Percentiles rank a stretch among this genome's conserved stretches.
Evolutionary conservation across 2,113 vertebrate genomes (phyloP).

Genomic region (Archilochus colubris): DNA sequence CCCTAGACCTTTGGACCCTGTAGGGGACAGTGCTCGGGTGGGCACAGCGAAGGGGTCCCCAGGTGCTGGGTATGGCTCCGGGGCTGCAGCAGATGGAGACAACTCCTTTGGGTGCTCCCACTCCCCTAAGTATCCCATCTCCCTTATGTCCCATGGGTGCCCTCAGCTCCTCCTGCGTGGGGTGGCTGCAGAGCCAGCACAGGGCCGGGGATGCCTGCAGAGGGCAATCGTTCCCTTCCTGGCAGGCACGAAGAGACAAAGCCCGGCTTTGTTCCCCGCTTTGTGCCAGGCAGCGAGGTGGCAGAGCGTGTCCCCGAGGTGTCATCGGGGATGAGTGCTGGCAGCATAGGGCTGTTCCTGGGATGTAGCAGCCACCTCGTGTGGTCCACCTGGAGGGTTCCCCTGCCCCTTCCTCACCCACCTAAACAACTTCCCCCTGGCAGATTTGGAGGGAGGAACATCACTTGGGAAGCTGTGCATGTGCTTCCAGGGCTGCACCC

Average conservation of each 20-base stretch:
- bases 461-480: not conserved
- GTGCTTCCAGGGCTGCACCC: not conserved
- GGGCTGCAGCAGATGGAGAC: not conserved
- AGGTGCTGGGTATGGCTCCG: fast-evolving
- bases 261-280: constrained; percentile 51
- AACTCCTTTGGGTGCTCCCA: not conserved
- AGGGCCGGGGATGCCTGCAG: constrained; percentile 28
- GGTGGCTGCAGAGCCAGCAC: not conserved
- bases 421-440: not conserved
- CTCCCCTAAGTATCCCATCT: not conserved
- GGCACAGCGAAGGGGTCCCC: not conserved
- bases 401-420: not conserved
- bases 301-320: constrained; percentile 1
- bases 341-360: not conserved
- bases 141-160: not conserved
- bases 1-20: fast-evolving
- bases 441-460: not conserved
- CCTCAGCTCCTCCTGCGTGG: not conserved
- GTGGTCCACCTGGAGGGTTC: not conserved
- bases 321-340: not conserved
- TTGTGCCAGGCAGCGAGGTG: constrained; percentile 43
- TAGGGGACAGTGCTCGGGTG: fast-evolving
- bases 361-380: not conserved
- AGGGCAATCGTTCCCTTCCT: constrained; percentile 43
- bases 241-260: constrained; percentile 28